These are phyloP conservation scores for Otocyon megalotis DNA, from an alignment of 2,113 vertebrate genomes.

Conservation along the genomic window DNA sequence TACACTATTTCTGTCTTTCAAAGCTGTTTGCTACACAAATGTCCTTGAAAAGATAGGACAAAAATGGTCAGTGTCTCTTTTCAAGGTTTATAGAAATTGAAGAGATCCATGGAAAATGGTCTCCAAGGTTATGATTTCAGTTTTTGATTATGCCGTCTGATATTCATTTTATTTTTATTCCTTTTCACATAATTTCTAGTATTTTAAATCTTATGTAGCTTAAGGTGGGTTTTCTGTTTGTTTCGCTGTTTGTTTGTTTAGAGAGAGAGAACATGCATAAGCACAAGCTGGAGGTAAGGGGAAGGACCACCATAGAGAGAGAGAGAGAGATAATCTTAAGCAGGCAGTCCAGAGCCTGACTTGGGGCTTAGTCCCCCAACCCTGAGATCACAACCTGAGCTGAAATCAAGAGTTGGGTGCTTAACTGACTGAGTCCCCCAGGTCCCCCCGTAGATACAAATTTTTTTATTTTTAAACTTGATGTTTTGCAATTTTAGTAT, in stretches of 20 bases:
- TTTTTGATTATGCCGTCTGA: not conserved
- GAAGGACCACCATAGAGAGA: not conserved
- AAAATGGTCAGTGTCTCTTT: not conserved
- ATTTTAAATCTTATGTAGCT: not conserved
- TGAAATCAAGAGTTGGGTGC: not conserved
- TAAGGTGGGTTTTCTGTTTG: not conserved
- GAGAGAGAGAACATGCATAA: not conserved
- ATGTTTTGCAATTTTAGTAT: not conserved
- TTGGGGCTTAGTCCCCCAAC: not conserved
- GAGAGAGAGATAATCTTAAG: not conserved
- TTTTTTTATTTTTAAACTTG: not conserved
- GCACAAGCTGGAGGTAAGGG: not conserved
- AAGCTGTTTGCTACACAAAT: not conserved
- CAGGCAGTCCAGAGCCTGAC: not conserved
- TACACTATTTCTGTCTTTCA: not conserved
- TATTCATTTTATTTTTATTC: not conserved
- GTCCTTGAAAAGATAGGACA: not conserved
- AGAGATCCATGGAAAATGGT: not conserved
- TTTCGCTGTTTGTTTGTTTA: too few species aligned
- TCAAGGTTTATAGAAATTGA: not conserved
- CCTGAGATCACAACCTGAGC: not conserved
- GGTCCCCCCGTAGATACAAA: not conserved
- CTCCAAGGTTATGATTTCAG: not conserved
- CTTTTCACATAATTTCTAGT: not conserved
- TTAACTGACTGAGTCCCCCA: not conserved